phyloP scores from a whole-genome alignment of 2,113 vertebrate species.

The Passer domesticus region DNA sequence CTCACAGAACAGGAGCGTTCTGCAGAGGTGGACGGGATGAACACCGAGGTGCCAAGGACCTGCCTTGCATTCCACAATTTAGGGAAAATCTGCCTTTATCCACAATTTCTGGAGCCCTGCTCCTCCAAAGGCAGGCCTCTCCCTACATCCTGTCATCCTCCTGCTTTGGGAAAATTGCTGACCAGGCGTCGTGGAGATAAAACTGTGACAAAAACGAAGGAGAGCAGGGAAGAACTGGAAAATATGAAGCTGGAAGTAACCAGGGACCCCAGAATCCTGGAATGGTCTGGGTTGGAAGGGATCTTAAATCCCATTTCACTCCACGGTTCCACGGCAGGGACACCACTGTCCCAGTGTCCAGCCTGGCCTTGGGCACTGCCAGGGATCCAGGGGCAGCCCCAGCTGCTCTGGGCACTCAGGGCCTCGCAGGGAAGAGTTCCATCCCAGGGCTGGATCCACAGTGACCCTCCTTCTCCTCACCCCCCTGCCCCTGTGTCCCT shows the following conservation, averaged over 20 bases:
- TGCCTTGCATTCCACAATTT: neutral
- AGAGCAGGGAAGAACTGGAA: neutral
- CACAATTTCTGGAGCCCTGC: neutral
- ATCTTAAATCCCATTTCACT: neutral
- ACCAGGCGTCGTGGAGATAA: neutral
- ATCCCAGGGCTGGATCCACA: neutral
- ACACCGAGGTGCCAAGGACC: accelerated
- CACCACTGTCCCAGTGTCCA: neutral
- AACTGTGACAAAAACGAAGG: neutral
- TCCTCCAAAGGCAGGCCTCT: accelerated
- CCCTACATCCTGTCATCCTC: neutral
- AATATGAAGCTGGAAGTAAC: neutral
- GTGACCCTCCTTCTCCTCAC: neutral
- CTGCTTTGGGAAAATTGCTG: neutral
- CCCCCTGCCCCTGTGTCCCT: neutral
- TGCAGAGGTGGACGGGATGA: neutral
- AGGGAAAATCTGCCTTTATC: neutral
- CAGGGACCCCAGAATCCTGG: neutral
- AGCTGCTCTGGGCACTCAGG: neutral
- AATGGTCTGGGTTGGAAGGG: neutral
- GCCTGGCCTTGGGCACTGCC: neutral
- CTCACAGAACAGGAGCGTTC: neutral
- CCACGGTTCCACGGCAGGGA: neutral
- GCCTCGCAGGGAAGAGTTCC: neutral
- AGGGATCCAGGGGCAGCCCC: neutral